Base-by-base conservation (phyloP, 2,888 invertebrate species). In the Mechanitis messenoides region DNA sequence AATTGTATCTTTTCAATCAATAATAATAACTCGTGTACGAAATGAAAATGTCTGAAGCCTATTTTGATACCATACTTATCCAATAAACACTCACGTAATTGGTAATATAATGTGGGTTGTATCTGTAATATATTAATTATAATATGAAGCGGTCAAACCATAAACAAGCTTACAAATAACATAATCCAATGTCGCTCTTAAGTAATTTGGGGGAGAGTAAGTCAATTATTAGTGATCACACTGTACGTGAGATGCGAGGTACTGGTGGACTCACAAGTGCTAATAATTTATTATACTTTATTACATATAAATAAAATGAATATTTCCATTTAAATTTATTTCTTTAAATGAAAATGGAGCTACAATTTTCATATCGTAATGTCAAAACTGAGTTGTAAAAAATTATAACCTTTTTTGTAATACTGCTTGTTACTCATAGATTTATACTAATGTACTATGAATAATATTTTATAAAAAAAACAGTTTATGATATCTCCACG, bases 141-240 rank as follows among this genome's bases (percentile, higher is more conserved):
- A 4, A 50, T 53, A 9, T 33, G n/a, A 62, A 62, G 55, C 60
- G 59, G 61, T 55, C 33, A 63, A 61, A 59, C 66, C 67, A 66
- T 66, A 66, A 68, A 69, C 65, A 65, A 66, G 68, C 70, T 69
- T 69, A 71, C 64, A 65, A 57, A 67, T 72, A 75, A 80, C 78
- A 71, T 78, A 76, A 77, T 75, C 70, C 65, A 70, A 70, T 72
- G 72, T 72, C 64, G 79, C 82, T 85, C 84, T 85, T 78, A 83
- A 81, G 74, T 76, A 81, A 69, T 65, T 71, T 70, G 67, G 74
- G 70, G 69, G 78, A 74, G 81, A 83, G 85, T 87, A 87, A 89
- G 87, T 85, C 86, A 86, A 88, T 89, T 88, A 87, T 76, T 76
- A 85, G 81, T 78, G 76, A 78, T 85, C 84, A 81, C 84, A 83